Evolutionary conservation across 2,797 vertebrate genomes (phyloP), one percentile per base, ranked within the genome.

Genomic region (Cheirogaleus major): DNA sequence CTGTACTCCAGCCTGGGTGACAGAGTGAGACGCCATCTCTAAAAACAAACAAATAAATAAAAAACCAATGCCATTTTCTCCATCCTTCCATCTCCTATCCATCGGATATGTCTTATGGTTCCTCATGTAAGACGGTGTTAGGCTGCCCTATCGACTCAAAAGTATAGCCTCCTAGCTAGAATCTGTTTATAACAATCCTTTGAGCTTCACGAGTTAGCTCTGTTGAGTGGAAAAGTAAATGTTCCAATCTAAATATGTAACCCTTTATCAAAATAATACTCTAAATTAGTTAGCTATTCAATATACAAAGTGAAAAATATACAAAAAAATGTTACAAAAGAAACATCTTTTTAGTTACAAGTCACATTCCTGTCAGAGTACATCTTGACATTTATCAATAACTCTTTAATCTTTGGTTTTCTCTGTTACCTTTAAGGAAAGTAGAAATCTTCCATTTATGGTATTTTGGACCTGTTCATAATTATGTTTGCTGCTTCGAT

Each of bases 361-460:
- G 27, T 72, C 48, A 70, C 35, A 67, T 63, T 78, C 22, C 18
- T 89, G 32, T 96, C 15, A 50, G 55, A 88, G 61, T 73, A 61
- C 95, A 96, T 78, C 10, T 87, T 41, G 91, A 78, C 25, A 87
- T 89, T 73, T 67, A 73, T 48, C 35, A 91, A 59, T 43, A 35
- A 67, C 11, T 35, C 7, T 59, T 78, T 73, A 65, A 72, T 50
- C 52, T 93, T 92, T 48, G 18, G 8, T 89, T 93, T 92, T 79
- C 75, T 83, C 57, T 90, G n/a, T n/a, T 70, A 63, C 11, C 4
- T 45, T 94, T 30, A 92, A 81, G 38, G 91, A 95, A 89, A 92
- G 38, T 2, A 92, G 41, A 84, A 67, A 75, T 55, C 48, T 70
- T 69, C 65, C 50, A 61, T 52, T 80, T 76, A 13, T 52, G 32